These are phyloP conservation scores for Syndactyla subalaris DNA, from an alignment of 2,797 vertebrate genomes.

Conservation along the genomic window DNA sequence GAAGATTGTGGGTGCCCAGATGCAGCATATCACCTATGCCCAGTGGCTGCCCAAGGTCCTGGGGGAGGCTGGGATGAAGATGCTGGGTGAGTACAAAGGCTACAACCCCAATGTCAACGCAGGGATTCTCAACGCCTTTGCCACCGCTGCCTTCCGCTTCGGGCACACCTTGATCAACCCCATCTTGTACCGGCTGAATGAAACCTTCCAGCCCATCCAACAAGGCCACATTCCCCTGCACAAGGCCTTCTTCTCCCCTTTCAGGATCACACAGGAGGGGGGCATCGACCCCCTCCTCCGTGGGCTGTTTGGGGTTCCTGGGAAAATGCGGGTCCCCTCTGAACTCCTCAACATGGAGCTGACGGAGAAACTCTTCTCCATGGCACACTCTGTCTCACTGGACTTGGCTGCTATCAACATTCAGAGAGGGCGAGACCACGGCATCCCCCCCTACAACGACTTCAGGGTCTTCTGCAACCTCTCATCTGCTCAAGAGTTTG, in stretches of 20 bases:
- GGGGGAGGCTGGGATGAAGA: conserved; percentile 73
- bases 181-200: conserved; percentile 70
- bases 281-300: conserved; percentile 77
- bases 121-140: conserved; percentile 75
- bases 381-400: conserved; percentile 75
- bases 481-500: conserved; percentile 73
- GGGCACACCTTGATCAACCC: conserved; percentile 79
- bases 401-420: conserved; percentile 79
- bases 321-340: conserved; percentile 75
- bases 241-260: conserved; percentile 79
- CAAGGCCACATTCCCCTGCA: conserved; percentile 76
- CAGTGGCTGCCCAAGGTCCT: conserved; percentile 79
- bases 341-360: conserved; percentile 78
- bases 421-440: conserved; percentile 76
- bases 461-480: conserved; percentile 80
- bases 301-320: conserved; percentile 74
- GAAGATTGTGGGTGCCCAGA: conserved; percentile 76
- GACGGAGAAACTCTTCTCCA: conserved; percentile 78
- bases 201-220: conserved; percentile 72
- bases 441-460: conserved; percentile 78
- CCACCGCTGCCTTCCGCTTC: conserved; percentile 77
- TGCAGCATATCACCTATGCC: conserved; percentile 76
- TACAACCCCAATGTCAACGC: conserved; percentile 72
- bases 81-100: conserved; percentile 74
- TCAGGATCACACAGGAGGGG: conserved; percentile 74